Conservation (phyloP, 2,888 invertebrate genomes). For the Limulus polyphemus region DNA sequence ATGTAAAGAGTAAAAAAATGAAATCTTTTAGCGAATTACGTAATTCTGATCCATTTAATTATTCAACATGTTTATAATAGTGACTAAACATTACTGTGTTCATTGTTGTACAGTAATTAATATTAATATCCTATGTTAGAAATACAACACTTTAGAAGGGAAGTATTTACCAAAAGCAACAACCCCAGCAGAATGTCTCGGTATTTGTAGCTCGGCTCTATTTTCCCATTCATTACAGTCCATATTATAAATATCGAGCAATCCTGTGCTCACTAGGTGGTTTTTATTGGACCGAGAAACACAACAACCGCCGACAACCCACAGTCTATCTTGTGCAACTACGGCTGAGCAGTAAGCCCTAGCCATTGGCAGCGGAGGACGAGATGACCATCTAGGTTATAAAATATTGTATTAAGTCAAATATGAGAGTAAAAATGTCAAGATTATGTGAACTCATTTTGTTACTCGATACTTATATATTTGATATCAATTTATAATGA, state of each 20-base stretch:
- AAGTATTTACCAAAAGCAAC: constrained; percentile 12
- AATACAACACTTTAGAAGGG: not conserved
- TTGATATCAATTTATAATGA: too few relatives aligned
- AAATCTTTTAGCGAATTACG: too few relatives aligned
- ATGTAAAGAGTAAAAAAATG: too few relatives aligned
- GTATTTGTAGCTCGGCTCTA: constrained; percentile 8
- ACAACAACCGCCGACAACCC: constrained; percentile 12
- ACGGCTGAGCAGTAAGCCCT: constrained; percentile 12
- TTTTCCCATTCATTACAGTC: constrained; percentile 11
- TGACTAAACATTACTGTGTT: not conserved
- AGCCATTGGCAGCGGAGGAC: constrained; percentile 18
- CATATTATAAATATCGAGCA: constrained; percentile 8
- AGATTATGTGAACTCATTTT: constrained; percentile 3
- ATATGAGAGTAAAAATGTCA: not conserved
- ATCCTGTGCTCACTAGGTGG: constrained; percentile 12
- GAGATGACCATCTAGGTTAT: constrained; percentile 9
- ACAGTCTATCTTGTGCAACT: constrained; percentile 7
- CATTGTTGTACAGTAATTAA: not conserved
- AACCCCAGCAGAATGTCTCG: constrained; percentile 14
- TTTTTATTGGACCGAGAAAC: too few relatives aligned
- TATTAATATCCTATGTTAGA: too few relatives aligned
- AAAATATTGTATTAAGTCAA: not conserved
- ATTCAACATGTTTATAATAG: not conserved
- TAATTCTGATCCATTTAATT: too few relatives aligned
- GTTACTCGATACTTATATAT: constrained; percentile 4